These are phyloP conservation scores for Ameiurus melas DNA, from an alignment of 2,113 vertebrate species.

Conservation along the genomic window DNA sequence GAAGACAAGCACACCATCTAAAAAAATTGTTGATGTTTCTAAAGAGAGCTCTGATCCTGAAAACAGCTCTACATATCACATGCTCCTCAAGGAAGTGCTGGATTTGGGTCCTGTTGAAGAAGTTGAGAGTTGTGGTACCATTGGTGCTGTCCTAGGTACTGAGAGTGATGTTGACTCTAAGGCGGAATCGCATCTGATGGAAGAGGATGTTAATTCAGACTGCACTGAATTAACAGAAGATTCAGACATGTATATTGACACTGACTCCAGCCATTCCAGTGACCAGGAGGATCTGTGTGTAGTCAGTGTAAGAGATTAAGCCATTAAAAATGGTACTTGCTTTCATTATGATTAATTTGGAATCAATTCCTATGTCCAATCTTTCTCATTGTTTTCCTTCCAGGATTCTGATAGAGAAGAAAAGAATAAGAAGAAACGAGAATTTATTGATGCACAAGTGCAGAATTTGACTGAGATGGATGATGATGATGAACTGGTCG, in stretches of 20 bases:
- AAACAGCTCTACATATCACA: neutral
- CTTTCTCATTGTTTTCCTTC: neutral
- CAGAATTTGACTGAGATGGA: slow-evolving; percentile 25
- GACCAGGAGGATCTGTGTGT: slow-evolving; percentile 18
- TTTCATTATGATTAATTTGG: neutral
- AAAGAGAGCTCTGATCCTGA: neutral
- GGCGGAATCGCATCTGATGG: neutral
- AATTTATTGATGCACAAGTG: neutral
- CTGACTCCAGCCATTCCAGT: slow-evolving; percentile 15
- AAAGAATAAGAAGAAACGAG: neutral
- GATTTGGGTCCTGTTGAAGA: neutral
- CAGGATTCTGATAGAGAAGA: slow-evolving; percentile 36
- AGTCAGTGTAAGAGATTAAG: slow-evolving; percentile 38
- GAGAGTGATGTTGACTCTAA: neutral
- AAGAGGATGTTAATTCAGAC: slow-evolving; percentile 37
- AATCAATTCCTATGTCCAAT: neutral
- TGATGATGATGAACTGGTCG: slow-evolving; percentile 44
- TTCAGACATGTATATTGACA: slow-evolving; percentile 48
- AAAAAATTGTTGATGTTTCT: neutral
- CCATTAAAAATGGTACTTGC: neutral
- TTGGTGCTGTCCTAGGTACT: neutral
- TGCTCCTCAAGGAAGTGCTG: slow-evolving; percentile 4
- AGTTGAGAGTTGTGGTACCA: neutral
- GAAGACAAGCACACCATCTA: neutral
- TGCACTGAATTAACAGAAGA: slow-evolving; percentile 49